These are phyloP conservation scores for Julus scanicus DNA, from an alignment of 2,888 invertebrate species.

Conservation along the genomic window DNA sequence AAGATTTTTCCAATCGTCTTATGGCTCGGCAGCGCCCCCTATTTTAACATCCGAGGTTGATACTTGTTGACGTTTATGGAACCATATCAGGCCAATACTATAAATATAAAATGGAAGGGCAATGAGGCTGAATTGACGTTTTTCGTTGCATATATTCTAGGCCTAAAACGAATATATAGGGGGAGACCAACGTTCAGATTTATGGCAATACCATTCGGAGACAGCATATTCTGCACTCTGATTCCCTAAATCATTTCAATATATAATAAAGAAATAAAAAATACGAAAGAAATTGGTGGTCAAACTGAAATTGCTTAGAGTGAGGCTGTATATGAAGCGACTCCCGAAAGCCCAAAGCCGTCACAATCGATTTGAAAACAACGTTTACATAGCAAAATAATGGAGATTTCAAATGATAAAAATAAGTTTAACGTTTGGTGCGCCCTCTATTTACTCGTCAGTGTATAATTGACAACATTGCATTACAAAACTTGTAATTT, in stretches of 20 bases:
- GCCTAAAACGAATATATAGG: not conserved
- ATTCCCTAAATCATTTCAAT: conserved; percentile 42
- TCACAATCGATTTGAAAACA: not conserved
- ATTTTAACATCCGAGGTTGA: conserved; percentile 25
- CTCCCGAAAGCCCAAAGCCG: not conserved
- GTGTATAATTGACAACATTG: no score
- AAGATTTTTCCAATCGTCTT: not conserved
- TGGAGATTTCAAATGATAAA: no score
- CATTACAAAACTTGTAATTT: no score
- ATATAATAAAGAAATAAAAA: conserved; percentile 37
- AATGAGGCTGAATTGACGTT: conserved; percentile 42
- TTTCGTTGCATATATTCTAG: not conserved
- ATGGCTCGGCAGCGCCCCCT: not conserved
- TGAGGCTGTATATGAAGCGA: not conserved
- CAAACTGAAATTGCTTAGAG: conserved; percentile 30
- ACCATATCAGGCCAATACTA: conserved; percentile 39
- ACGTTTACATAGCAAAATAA: not conserved
- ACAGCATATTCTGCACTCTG: not conserved
- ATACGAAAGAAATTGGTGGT: conserved; percentile 28
- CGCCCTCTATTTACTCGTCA: no score
- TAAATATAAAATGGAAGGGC: conserved; percentile 34
- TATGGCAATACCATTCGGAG: not conserved
- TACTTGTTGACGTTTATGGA: conserved; percentile 42
- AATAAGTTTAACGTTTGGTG: no score
- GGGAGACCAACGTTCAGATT: conserved; percentile 29